Evolutionary conservation across 2,113 vertebrate genomes (phyloP).

Genomic region (Columba janthina): DNA sequence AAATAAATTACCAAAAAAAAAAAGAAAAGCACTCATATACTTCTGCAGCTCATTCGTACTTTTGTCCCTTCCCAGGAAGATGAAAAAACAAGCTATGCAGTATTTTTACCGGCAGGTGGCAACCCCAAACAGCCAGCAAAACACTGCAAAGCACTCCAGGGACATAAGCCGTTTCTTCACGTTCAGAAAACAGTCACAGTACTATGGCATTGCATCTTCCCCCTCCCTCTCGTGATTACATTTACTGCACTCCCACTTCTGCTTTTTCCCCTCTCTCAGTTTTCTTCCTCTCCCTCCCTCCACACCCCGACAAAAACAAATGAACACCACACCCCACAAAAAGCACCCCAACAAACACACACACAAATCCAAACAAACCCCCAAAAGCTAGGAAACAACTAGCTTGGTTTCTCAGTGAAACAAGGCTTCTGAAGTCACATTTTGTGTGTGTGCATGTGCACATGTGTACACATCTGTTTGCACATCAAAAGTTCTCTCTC

Average conservation of each 20-base stretch:
- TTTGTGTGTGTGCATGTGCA: fast-evolving
- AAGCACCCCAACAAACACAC: no score
- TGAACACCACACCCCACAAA: no score
- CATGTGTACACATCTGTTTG: background rate
- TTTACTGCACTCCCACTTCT: background rate
- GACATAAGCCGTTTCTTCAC: fast-evolving
- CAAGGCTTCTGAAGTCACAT: background rate
- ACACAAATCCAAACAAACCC: no score
- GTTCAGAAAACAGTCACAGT: background rate
- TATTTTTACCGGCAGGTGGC: conserved; percentile 65
- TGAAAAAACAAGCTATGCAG: no score
- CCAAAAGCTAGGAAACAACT: background rate
- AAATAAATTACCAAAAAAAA: no score
- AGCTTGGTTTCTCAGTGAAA: background rate
- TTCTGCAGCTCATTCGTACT: background rate
- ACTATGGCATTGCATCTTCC: background rate
- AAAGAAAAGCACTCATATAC: fast-evolving
- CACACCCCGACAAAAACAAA: no score
- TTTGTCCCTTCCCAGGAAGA: fast-evolving
- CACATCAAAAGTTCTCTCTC: background rate
- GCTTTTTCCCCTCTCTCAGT: background rate
- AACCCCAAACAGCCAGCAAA: background rate
- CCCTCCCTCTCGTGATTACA: no score
- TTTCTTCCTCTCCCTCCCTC: background rate
- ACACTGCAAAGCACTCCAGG: background rate